Evolutionary conservation across 2,113 vertebrate genomes (phyloP).

Genomic region (Conger conger): DNA sequence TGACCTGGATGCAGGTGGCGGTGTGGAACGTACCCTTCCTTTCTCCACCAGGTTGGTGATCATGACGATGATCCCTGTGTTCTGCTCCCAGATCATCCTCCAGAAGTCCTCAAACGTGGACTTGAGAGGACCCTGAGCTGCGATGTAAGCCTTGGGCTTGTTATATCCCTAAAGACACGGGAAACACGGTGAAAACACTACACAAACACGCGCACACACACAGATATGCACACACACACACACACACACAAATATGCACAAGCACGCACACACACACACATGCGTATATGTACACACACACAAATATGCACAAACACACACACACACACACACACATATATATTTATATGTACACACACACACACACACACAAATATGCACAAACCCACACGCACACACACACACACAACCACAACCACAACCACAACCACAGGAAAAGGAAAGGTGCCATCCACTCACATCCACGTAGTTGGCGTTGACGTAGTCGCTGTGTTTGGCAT

Average conservation of each 20-base stretch:
- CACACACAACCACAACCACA: not conserved
- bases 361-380: not conserved
- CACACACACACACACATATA: slow-evolving; percentile 22
- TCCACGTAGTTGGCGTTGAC: slow-evolving; percentile 96
- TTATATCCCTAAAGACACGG: slow-evolving; percentile 84
- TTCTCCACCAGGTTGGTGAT: slow-evolving; percentile 97
- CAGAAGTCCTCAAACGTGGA: slow-evolving; percentile 97
- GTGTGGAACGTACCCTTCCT: slow-evolving; percentile 79
- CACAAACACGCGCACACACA: not conserved
- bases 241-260: not conserved
- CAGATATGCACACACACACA: not conserved
- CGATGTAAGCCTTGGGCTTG: slow-evolving; percentile 92
- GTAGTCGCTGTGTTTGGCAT: slow-evolving; percentile 95
- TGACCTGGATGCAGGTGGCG: not conserved
- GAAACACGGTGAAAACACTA: not conserved
- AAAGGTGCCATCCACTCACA: slow-evolving; percentile 73
- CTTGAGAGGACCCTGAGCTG: slow-evolving; percentile 92
- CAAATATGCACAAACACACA: not conserved
- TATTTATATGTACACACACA: not conserved
- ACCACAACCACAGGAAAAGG: not conserved
- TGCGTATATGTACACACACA: not conserved
- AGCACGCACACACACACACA: not conserved
- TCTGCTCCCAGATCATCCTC: slow-evolving; percentile 97
- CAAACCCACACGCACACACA: not conserved
- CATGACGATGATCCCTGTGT: slow-evolving; percentile 91